phyloP scores from a whole-genome alignment of 2,888 invertebrate genomes.

The Heliconius charithonia region DNA sequence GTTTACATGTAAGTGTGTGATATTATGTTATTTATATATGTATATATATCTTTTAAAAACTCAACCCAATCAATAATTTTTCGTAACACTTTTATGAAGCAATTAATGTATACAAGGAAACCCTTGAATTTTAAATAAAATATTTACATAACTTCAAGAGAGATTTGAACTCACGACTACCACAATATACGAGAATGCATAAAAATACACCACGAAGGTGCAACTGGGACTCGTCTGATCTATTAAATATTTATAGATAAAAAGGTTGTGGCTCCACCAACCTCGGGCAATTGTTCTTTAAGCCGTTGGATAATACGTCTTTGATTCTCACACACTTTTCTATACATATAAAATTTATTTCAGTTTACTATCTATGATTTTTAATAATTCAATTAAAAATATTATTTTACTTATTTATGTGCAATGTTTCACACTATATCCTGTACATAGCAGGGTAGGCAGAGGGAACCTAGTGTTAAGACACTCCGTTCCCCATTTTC shows the following conservation, averaged over 20 bases:
- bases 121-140: not conserved
- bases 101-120: not conserved
- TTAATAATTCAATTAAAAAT: too few relatives aligned
- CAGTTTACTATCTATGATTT: not conserved
- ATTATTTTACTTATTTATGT: too few relatives aligned
- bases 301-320: not conserved
- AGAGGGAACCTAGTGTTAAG: too few relatives aligned
- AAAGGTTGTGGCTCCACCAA: not conserved
- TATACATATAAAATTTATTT: not conserved
- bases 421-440: too few relatives aligned
- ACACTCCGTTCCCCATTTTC: too few relatives aligned
- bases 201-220: not conserved
- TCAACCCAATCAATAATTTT: not conserved
- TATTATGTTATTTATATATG: too few relatives aligned
- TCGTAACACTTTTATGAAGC: too few relatives aligned
- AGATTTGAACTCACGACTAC: not conserved
- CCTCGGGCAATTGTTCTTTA: constrained; percentile 5
- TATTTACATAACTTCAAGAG: not conserved
- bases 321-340: not conserved
- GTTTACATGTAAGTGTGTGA: too few relatives aligned
- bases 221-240: not conserved
- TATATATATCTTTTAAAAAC: too few relatives aligned
- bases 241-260: constrained; percentile 17
- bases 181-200: not conserved
- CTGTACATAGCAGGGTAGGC: too few relatives aligned